Conservation (phyloP, 2,888 invertebrate genomes). For the Atrina japonica region DNA sequence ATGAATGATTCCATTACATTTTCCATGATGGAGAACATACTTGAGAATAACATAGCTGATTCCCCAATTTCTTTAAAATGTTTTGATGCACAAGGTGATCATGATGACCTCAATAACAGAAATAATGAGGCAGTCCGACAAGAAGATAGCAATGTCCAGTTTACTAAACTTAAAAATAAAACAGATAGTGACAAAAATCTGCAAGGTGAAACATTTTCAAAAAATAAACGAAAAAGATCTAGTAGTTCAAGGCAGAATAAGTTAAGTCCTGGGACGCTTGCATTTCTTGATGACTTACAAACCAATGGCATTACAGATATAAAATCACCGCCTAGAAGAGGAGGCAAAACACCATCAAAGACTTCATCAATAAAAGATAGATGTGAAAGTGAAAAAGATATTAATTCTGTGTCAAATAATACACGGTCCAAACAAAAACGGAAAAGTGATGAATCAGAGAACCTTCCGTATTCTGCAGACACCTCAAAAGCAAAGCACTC, state of each 20-base stretch:
- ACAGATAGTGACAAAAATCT: no score
- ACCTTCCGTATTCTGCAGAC: slow-evolving; percentile 5
- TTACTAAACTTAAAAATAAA: no score
- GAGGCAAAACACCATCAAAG: background rate
- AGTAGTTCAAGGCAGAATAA: background rate
- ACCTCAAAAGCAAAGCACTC: background rate
- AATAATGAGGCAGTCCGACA: no score
- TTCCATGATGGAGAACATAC: slow-evolving; percentile 67
- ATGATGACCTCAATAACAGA: no score
- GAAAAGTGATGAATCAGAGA: slow-evolving; percentile 10
- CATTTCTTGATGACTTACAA: slow-evolving; percentile 37
- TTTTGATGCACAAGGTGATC: background rate
- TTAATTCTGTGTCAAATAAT: background rate
- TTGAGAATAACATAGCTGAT: slow-evolving; percentile 41
- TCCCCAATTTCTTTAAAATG: no score
- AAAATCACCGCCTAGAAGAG: slow-evolving; percentile 3
- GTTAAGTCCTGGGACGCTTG: slow-evolving; percentile 46
- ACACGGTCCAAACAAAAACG: background rate
- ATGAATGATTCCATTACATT: slow-evolving; percentile 68
- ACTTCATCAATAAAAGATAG: background rate
- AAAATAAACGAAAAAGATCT: background rate
- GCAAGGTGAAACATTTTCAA: no score
- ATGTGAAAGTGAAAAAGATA: background rate
- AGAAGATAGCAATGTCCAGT: no score
- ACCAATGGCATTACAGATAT: slow-evolving; percentile 1